Base-by-base conservation (phyloP, 30 jellyfish, hydroid and myxozoan species). In the Pelagia noctiluca region DNA sequence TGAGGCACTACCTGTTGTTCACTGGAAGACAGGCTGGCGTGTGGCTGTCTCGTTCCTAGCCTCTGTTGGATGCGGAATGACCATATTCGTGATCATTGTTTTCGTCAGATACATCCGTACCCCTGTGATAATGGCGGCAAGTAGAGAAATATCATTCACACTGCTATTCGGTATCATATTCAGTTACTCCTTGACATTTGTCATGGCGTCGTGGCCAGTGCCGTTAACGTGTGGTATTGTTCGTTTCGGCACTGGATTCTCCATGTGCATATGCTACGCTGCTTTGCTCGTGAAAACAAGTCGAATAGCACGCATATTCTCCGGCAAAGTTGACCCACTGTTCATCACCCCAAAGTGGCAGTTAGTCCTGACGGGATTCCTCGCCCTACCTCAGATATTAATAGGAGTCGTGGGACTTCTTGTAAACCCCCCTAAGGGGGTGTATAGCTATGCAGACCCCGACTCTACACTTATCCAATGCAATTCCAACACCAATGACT, bases 321-420 rank as follows among this genome's bases (percentile, higher is more conserved):
- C 98, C 52, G 98, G 98, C 0, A 80, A 50, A 35, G 96, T 78
- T 28, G 96, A 84, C 48, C 89, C 91, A 21, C 70, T 70, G 34
- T 91, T 91, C 57, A 68, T 91, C 19, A 84, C 98, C 4, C 98
- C 98, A 33, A 54, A 74, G 29, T 91, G 98, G 98, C 98, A 91
- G 80, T 64, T 91, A 23, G 71, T 85, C 7, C 67, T 91, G 2
- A 85, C 98, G 7, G 87, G 82, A 10, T 62, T 91, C 3, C 80
- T 91, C 23, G 81, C 85, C 24, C 21, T 84, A 83, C 98, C 98
- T 23, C 98, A 91, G 65, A 82, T 80, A 13, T 63, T 86, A 19
- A 91, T 91, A 35, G 89, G 91, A 3, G 74, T 80, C 28, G 84
- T 78, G 21, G 98, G 98, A 12, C 71, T 84, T n/a, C 42, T 87